A percentile compares a stretch with the other conserved stretches of the same genome.
Evolutionary conservation across 1,140 invertebrate species (phyloP).

Genomic region (Anoplophora glabripennis): DNA sequence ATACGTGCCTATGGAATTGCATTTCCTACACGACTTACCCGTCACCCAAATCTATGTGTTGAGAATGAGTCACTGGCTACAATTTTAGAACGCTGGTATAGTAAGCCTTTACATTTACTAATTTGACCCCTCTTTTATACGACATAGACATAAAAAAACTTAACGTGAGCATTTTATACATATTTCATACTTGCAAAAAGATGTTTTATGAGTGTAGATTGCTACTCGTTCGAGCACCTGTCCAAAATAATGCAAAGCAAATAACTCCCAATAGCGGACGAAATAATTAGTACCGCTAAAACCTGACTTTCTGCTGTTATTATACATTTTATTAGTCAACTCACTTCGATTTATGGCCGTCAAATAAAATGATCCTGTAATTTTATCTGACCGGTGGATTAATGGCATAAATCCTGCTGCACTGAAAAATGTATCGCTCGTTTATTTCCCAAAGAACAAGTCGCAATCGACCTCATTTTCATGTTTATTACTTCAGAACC

Average conservation of each 20-base stretch:
- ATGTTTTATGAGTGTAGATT: too few species aligned
- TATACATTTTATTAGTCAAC: neutral
- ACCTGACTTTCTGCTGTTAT: neutral
- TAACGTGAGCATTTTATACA: too few species aligned
- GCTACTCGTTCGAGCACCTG: too few species aligned
- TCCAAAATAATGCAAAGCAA: neutral
- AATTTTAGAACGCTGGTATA: too few species aligned
- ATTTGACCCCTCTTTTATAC: too few species aligned
- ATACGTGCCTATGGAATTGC: too few species aligned
- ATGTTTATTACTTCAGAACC: neutral
- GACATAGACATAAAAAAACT: too few species aligned
- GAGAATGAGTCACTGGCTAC: too few species aligned
- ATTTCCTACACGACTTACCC: too few species aligned
- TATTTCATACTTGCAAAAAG: too few species aligned
- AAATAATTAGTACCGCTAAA: constrained; percentile 1
- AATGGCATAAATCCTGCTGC: neutral
- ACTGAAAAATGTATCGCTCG: neutral
- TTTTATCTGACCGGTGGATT: neutral
- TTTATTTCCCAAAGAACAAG: neutral
- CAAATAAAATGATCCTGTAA: neutral
- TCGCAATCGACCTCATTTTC: constrained; percentile 1
- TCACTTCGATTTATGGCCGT: neutral
- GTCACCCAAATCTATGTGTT: too few species aligned
- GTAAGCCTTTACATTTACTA: too few species aligned
- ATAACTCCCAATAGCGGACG: neutral